Conservation (phyloP, 2,888 invertebrate species). For the Eupithecia subumbrata region DNA sequence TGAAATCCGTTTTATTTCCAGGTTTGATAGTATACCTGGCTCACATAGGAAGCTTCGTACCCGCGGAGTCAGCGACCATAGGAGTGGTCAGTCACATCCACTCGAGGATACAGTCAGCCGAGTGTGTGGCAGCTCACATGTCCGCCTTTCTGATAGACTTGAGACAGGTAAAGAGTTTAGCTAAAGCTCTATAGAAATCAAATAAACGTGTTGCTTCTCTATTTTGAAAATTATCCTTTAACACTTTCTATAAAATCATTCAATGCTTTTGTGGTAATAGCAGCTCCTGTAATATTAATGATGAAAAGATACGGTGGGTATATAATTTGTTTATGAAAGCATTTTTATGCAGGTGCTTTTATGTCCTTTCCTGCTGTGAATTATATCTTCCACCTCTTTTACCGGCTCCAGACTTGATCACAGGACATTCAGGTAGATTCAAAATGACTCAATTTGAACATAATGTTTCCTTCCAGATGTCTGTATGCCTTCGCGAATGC, state of each 20-base stretch:
- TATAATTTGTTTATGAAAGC: too few species aligned
- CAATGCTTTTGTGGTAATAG: too few species aligned
- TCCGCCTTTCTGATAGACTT: slow-evolving; percentile 95
- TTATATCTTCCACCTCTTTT: not conserved
- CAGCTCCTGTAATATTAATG: too few species aligned
- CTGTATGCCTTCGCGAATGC: slow-evolving; percentile 87
- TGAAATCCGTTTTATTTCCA: slow-evolving; percentile 41
- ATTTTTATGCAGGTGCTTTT: too few species aligned
- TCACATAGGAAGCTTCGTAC: slow-evolving; percentile 95
- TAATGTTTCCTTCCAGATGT: slow-evolving; percentile 81
- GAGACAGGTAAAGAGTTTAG: slow-evolving; percentile 86
- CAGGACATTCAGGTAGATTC: not conserved
- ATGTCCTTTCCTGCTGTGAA: not conserved
- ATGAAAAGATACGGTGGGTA: too few species aligned
- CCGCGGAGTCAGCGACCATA: slow-evolving; percentile 89
- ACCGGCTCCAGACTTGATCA: not conserved
- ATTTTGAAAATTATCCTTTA: not conserved
- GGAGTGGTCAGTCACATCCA: slow-evolving; percentile 89
- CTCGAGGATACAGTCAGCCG: slow-evolving; percentile 89
- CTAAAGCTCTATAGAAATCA: not conserved
- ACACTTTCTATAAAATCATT: not conserved
- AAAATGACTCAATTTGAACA: not conserved
- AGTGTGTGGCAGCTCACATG: slow-evolving; percentile 90
- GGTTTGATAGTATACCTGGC: slow-evolving; percentile 92
- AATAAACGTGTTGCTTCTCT: not conserved